These are phyloP conservation scores for Carcinoscorpius rotundicauda DNA, from an alignment of 1,140 invertebrate genomes.

Conservation along the genomic window DNA sequence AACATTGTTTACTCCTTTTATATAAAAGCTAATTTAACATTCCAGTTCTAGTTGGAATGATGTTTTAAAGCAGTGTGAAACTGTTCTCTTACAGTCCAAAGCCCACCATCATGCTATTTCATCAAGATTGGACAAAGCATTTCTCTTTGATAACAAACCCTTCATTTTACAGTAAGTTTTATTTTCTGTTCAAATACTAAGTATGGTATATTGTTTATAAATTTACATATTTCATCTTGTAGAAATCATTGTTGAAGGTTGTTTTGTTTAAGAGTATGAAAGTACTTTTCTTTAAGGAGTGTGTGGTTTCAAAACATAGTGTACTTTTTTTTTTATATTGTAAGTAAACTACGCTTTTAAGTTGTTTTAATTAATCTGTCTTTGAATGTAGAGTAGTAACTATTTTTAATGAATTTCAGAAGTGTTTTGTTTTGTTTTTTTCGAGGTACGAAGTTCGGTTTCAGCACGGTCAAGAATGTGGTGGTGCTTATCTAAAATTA, in stretches of 20 bases:
- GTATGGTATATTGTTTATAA: no score
- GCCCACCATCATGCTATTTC: slow-evolving; percentile 94
- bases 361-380: no score
- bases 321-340: no score
- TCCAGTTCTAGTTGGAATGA: no score
- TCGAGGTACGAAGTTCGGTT: slow-evolving; percentile 44
- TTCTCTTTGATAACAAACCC: slow-evolving; percentile 71
- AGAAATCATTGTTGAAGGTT: not conserved
- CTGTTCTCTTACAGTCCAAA: slow-evolving; percentile 47
- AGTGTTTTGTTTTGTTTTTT: slow-evolving; percentile 12
- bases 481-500: slow-evolving; percentile 94
- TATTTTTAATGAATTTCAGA: not conserved
- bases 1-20: no score
- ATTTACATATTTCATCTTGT: not conserved
- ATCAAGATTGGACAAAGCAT: slow-evolving; percentile 61
- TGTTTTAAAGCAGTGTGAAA: no score
- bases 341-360: no score
- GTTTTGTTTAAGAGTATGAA: slow-evolving; percentile 6
- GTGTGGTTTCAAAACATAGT: no score
- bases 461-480: slow-evolving; percentile 96
- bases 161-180: slow-evolving; percentile 80
- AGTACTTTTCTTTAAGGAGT: no score
- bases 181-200: no score
- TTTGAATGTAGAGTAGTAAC: no score
- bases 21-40: no score